phyloP scores from a whole-genome alignment of 2,888 invertebrate genomes.

The Tineola bisselliella region DNA sequence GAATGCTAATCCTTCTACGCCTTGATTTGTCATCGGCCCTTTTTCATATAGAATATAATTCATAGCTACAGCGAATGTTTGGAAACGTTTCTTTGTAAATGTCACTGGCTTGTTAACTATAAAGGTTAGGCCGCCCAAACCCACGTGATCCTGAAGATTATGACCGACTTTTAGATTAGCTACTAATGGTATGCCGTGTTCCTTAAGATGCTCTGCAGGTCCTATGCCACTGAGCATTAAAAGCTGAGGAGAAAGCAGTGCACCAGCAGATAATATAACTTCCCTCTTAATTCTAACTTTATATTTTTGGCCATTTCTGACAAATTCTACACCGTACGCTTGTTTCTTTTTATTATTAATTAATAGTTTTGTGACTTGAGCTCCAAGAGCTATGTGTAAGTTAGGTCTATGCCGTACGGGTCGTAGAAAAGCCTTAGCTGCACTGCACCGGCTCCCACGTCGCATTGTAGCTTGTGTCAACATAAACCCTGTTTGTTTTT shows the following conservation, averaged over 20 bases:
- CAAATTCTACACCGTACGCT: slow-evolving; percentile 80
- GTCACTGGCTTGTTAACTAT: slow-evolving; percentile 82
- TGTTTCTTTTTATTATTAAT: slow-evolving; percentile 74
- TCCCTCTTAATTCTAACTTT: slow-evolving; percentile 79
- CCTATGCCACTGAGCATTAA: slow-evolving; percentile 93
- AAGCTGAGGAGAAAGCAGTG: slow-evolving; percentile 88
- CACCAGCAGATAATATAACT: slow-evolving; percentile 86
- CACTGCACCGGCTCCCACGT: slow-evolving; percentile 85
- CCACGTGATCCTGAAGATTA: slow-evolving; percentile 89
- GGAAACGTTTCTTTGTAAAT: slow-evolving; percentile 80
- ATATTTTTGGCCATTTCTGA: slow-evolving; percentile 72
- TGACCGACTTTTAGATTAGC: slow-evolving; percentile 82
- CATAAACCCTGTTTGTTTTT: slow-evolving; percentile 87
- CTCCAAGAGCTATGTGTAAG: slow-evolving; percentile 80
- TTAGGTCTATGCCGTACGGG: slow-evolving; percentile 82
- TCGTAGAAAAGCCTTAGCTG: slow-evolving; percentile 86
- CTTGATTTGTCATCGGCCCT: slow-evolving; percentile 85
- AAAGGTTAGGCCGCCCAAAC: slow-evolving; percentile 85
- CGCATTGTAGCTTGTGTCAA: slow-evolving; percentile 85
- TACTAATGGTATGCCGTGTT: slow-evolving; percentile 77
- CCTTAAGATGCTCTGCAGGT: slow-evolving; percentile 77
- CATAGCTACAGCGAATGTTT: slow-evolving; percentile 78
- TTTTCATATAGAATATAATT: slow-evolving; percentile 83
- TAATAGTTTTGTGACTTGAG: slow-evolving; percentile 78
- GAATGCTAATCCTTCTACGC: slow-evolving; percentile 88